phyloP scores from a whole-genome alignment of 92 coral and sea anemone genomes.

The Metridium senile region DNA sequence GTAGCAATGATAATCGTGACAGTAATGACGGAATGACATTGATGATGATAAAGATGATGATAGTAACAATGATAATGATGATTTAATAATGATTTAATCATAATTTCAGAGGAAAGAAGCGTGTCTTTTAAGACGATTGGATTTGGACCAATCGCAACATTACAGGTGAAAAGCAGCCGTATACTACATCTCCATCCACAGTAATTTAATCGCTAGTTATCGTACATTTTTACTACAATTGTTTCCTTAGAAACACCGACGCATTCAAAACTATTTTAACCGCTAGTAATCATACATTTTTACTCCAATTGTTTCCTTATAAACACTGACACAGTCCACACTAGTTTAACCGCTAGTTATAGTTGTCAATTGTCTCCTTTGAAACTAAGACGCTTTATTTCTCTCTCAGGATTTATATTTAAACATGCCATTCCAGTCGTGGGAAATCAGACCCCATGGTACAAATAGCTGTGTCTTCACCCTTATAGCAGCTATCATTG shows the following conservation, averaged over 20 bases:
- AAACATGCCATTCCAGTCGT: slow-evolving; percentile 98
- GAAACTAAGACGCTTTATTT: background rate
- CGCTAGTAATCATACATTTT: background rate
- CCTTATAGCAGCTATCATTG: slow-evolving; percentile 89
- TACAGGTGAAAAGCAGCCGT: slow-evolving; percentile 76
- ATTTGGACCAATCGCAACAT: slow-evolving; percentile 83
- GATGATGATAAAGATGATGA: too few species aligned
- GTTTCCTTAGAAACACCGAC: too few species aligned
- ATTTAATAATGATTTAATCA: too few species aligned
- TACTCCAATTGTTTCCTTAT: background rate
- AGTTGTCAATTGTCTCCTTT: background rate
- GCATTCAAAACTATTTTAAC: background rate
- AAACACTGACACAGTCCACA: background rate
- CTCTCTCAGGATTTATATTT: slow-evolving; percentile 80
- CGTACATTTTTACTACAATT: too few species aligned
- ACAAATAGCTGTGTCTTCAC: slow-evolving; percentile 89
- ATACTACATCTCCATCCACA: background rate
- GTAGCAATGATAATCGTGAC: too few species aligned
- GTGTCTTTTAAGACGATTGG: slow-evolving; percentile 73
- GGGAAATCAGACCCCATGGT: slow-evolving; percentile 92
- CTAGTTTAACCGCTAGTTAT: background rate
- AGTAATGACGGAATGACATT: too few species aligned
- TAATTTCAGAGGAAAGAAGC: slow-evolving; percentile 56
- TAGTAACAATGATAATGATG: too few species aligned
- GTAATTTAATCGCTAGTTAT: background rate